phyloP scores from a whole-genome alignment of 23 tunicate species.

The Halocynthia aurantium region DNA sequence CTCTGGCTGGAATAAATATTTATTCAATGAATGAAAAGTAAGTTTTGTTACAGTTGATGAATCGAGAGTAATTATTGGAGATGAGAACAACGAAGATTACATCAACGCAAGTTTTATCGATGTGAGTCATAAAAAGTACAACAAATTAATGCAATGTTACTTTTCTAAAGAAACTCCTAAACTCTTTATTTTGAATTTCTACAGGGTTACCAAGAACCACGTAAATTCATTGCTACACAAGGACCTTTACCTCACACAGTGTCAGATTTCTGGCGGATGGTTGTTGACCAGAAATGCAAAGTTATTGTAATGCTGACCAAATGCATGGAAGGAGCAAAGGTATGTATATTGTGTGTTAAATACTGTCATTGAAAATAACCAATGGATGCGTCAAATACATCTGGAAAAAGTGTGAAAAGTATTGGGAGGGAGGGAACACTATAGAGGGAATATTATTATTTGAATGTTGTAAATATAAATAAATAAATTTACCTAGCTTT shows the following conservation, averaged over 20 bases:
- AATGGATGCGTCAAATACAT: too few relatives aligned
- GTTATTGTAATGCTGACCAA: slow-evolving; percentile 38
- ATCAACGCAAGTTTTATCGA: slow-evolving; percentile 71
- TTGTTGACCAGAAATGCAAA: slow-evolving; percentile 14
- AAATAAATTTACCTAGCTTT: too few relatives aligned
- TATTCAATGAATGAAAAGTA: too few relatives aligned
- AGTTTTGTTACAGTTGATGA: too few relatives aligned
- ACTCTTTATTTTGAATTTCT: neutral
- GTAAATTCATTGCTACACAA: slow-evolving; percentile 40
- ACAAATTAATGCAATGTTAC: neutral
- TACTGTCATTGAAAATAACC: too few relatives aligned
- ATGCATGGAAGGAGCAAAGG: slow-evolving; percentile 26
- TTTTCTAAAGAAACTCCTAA: neutral
- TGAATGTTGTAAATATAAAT: too few relatives aligned
- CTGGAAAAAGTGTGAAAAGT: too few relatives aligned
- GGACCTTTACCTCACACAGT: slow-evolving; percentile 22
- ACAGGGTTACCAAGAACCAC: slow-evolving; percentile 16
- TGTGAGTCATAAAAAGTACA: slow-evolving; percentile 19
- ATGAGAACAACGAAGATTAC: slow-evolving; percentile 45
- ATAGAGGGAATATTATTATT: too few relatives aligned
- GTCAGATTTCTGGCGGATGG: slow-evolving; percentile 34
- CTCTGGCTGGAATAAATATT: too few relatives aligned
- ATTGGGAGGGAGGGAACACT: too few relatives aligned
- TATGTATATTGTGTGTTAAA: neutral
- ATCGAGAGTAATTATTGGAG: slow-evolving; percentile 3